Conservation (phyloP, 2,113 vertebrate genomes). For the sheep (Ovis aries) region DNA sequence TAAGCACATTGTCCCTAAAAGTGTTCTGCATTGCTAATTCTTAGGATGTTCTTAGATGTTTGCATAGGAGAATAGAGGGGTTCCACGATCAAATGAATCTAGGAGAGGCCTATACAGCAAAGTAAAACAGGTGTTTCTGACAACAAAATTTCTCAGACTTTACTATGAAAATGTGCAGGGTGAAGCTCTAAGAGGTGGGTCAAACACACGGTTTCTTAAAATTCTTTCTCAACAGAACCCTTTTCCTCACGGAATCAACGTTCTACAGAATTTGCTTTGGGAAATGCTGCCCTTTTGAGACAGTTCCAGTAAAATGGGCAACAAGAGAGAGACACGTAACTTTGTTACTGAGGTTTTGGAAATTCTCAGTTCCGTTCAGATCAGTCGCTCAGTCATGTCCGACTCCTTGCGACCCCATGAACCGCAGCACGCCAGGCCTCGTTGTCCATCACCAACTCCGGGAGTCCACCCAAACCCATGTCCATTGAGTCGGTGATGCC, state of each 20-base stretch:
- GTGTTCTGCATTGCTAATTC: neutral
- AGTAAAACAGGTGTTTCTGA: neutral
- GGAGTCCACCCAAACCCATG: no score
- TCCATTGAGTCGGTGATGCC: no score
- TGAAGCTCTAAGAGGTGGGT: neutral
- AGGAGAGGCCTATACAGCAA: neutral
- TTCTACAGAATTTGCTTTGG: neutral
- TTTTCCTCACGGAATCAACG: neutral
- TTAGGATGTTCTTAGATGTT: neutral
- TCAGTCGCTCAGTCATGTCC: no score
- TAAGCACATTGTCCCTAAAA: neutral
- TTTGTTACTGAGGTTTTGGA: neutral
- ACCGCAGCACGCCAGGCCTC: no score
- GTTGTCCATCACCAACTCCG: no score
- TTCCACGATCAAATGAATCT: neutral
- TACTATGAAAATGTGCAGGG: accelerated
- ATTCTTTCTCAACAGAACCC: neutral
- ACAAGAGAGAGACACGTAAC: neutral
- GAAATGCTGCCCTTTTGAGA: neutral
- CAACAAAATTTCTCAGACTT: neutral
- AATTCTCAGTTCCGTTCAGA: neutral
- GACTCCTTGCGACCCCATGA: no score
- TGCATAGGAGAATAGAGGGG: neutral
- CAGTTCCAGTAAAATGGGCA: neutral
- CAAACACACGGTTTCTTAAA: neutral